phyloP scores from a whole-genome alignment of 2,797 vertebrate genomes.

The Alfaro cultratus region DNA sequence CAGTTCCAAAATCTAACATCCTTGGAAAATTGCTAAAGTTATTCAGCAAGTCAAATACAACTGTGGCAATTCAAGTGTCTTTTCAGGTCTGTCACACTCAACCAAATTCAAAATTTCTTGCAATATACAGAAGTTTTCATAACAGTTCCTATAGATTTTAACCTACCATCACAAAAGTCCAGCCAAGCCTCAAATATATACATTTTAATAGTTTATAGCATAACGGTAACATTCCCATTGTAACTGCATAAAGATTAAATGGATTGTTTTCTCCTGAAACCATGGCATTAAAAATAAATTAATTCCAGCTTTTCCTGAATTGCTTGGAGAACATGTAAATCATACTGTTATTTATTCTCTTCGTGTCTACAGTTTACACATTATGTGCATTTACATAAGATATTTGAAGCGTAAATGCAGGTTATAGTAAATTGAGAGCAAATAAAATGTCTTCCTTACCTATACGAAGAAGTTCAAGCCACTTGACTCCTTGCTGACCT shows the following conservation, averaged over 20 bases:
- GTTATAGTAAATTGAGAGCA: background rate
- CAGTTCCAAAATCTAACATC: background rate
- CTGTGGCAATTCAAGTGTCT: background rate
- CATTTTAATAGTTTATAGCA: background rate
- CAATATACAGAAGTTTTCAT: background rate
- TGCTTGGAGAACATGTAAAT: background rate
- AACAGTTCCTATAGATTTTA: background rate
- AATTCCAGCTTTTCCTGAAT: background rate
- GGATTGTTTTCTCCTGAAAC: background rate
- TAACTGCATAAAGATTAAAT: background rate
- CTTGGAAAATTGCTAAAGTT: background rate
- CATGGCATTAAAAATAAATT: background rate
- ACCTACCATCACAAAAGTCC: background rate
- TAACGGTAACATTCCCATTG: background rate
- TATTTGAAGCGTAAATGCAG: background rate
- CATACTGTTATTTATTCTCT: background rate
- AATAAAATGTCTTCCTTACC: conserved; percentile 80
- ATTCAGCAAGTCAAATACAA: background rate
- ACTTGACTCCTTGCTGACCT: conserved; percentile 90
- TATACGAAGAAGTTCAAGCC: conserved; percentile 91
- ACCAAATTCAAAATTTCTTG: background rate
- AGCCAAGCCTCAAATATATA: background rate
- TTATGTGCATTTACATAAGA: background rate
- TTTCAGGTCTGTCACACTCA: background rate
- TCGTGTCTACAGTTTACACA: background rate